Conservation (phyloP, 2,888 invertebrate genomes). For the Anodontia alba region DNA sequence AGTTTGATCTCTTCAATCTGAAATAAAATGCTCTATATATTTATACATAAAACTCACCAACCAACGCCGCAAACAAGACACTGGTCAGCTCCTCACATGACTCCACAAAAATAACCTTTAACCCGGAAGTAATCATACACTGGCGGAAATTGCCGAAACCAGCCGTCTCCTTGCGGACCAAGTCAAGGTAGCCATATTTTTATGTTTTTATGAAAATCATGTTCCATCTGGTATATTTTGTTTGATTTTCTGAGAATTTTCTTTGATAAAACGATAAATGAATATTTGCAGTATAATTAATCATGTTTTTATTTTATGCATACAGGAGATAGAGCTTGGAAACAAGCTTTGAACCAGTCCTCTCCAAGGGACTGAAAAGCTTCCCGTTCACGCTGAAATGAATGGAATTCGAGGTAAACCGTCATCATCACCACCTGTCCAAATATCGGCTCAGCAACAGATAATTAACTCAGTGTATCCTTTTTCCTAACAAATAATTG, state of each 20-base stretch:
- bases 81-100: not conserved
- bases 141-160: constrained; percentile 77
- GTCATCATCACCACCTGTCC: constrained; percentile 78
- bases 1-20: too few species aligned
- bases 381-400: constrained; percentile 80
- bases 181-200: constrained; percentile 80
- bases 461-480: constrained; percentile 73
- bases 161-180: constrained; percentile 82
- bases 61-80: too few species aligned
- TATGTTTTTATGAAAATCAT: constrained; percentile 67
- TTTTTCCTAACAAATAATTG: constrained; percentile 37
- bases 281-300: constrained; percentile 35
- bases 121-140: constrained; percentile 66
- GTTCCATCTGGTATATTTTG: constrained; percentile 68
- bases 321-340: constrained; percentile 82
- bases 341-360: constrained; percentile 80
- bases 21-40: too few species aligned
- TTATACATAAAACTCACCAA: too few species aligned
- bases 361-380: constrained; percentile 76
- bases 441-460: constrained; percentile 72
- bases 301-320: constrained; percentile 54
- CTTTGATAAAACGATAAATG: constrained; percentile 30
- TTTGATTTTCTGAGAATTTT: constrained; percentile 7
- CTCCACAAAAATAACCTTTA: constrained; percentile 47
- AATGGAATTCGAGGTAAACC: constrained; percentile 78